A percentile compares a stretch with the other conserved stretches of the same genome.
Evolutionary conservation across 2,888 invertebrate species (phyloP).

Genomic region (Nineta flava): DNA sequence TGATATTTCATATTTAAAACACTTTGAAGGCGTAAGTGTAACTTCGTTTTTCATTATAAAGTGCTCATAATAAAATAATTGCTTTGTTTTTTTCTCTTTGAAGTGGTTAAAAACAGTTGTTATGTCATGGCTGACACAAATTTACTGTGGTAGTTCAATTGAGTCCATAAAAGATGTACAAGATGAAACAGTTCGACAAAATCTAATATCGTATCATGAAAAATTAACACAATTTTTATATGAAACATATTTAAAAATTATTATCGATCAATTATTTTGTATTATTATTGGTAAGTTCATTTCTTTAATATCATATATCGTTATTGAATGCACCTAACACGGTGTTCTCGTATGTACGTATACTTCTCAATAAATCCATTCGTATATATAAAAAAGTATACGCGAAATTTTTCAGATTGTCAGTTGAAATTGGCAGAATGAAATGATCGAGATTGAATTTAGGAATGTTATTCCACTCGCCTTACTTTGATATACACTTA

Average conservation of each 20-base stretch:
- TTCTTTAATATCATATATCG: no score
- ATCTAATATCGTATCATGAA: constrained; percentile 51
- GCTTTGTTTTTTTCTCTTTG: not conserved
- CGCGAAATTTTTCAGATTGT: no score
- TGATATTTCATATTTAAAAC: constrained; percentile 63
- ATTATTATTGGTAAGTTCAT: constrained; percentile 71
- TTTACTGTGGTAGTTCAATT: constrained; percentile 54
- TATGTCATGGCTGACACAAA: constrained; percentile 70
- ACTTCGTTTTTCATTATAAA: not conserved
- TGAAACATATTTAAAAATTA: constrained; percentile 72
- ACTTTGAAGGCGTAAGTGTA: constrained; percentile 48
- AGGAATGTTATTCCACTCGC: no score
- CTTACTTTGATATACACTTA: no score
- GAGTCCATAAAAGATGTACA: constrained; percentile 37
- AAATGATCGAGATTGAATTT: no score
- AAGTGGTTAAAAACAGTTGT: constrained; percentile 79
- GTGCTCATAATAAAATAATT: not conserved
- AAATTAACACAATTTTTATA: constrained; percentile 70
- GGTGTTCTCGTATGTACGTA: no score
- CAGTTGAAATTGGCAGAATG: no score
- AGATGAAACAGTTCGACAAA: constrained; percentile 27
- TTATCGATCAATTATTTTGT: constrained; percentile 86
- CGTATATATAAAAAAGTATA: no score
- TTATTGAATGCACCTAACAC: no score
- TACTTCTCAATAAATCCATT: no score